Evolutionary conservation across 2,888 invertebrate species (phyloP), one percentile per base, ranked within the genome.

Genomic region (Epicampocera succincta): DNA sequence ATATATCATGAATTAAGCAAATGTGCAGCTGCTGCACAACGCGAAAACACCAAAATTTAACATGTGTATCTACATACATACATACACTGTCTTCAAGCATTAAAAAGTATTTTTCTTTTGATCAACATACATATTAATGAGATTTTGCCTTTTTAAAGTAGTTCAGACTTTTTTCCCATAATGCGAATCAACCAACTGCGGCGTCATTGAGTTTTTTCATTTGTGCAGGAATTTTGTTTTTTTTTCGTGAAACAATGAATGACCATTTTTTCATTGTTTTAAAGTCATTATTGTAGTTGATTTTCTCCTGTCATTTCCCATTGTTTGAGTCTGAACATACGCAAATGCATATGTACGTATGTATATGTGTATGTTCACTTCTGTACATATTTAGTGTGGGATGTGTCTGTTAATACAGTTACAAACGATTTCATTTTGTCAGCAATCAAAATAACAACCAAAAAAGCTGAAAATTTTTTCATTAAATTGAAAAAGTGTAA

Each of bases 401-500:
- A 44, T 33, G 74, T 42, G 71, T 58, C 71, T 58, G 63, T 77
- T 73, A 73, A 81, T 77, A 69, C 50, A 74, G 71, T 82, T 75
- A 78, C 82, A 82, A 82, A 78, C 74, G 82, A 82, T 79, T 83
- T 80, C 80, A 83, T 83, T 83, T 77, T 83, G 73, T 61, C 77
- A 77, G 83, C 83, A 80, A 77, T 74, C 74, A 80, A 71, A 80
- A 29, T 75, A 17, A 50, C 69, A 52, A 25, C 25, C 2, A 25
- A 83, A 83, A 80, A 71, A 79, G 73, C 81, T 84, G 73, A 81
- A 65, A 54, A 33, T 46, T 73, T 69, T 80, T 80, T 77, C 80
- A 76, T 80, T 80, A 80, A 80, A 80, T 66, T 77, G 71, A 84
- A 85, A 85, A 60, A 80, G 83, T 56, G 44, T 42, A 75, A 60